Conservation (phyloP, 2,888 invertebrate genomes). For the Melitaea athalia region DNA sequence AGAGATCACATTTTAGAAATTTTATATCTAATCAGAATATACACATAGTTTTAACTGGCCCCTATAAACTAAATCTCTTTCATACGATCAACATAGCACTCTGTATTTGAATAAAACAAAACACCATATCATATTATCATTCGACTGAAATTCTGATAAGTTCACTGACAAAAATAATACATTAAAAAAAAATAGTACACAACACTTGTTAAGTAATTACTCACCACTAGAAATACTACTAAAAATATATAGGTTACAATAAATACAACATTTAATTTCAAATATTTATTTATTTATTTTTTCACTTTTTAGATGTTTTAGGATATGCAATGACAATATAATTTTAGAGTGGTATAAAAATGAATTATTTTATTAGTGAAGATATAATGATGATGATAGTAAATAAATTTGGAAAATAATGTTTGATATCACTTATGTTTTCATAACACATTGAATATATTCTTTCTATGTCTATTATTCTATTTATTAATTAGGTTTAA, state of each 20-base stretch:
- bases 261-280: conserved; percentile 55
- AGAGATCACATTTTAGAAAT: no score
- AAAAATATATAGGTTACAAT: conserved; percentile 51
- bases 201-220: conserved; percentile 21
- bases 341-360: not conserved
- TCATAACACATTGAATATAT: no score
- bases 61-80: conserved; percentile 50
- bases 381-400: not conserved
- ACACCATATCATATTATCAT: conserved; percentile 54
- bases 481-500: no score
- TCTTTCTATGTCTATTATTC: no score
- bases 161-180: conserved; percentile 19
- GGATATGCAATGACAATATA: not conserved
- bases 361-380: not conserved
- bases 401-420: not conserved
- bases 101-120: conserved; percentile 32
- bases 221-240: conserved; percentile 26
- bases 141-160: conserved; percentile 44
- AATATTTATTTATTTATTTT: conserved; percentile 37
- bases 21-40: no score
- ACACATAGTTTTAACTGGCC: conserved; percentile 4
- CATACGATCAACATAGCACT: conserved; percentile 50
- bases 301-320: conserved; percentile 1
- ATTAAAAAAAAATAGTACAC: conserved; percentile 33
- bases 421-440: no score